Conservation (phyloP, 2,113 vertebrate species). For the Columbina picui region DNA sequence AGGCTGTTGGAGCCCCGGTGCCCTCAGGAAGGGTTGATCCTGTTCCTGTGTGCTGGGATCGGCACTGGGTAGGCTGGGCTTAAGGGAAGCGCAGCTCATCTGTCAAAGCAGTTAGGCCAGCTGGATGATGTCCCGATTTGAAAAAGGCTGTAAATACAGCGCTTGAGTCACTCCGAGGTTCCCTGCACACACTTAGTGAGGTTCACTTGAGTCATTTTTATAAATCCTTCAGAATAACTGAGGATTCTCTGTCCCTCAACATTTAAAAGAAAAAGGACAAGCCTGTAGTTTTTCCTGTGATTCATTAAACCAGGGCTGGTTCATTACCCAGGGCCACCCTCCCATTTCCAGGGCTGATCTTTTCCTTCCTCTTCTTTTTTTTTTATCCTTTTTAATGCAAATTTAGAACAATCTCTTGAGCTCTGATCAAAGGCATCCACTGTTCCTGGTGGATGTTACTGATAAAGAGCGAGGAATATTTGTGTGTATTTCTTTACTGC, state of each 20-base stretch:
- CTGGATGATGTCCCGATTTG: background rate
- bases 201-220: background rate
- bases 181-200: background rate
- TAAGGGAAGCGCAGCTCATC: background rate
- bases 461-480: background rate
- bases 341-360: conserved; percentile 71
- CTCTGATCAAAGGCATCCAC: conserved; percentile 25
- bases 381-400: background rate
- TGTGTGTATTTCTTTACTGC: background rate
- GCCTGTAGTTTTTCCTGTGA: conserved; percentile 72
- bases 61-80: fast-evolving
- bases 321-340: conserved; percentile 50
- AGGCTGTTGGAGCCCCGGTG: fast-evolving
- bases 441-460: background rate
- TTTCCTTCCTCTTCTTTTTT: conserved; percentile 76
- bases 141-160: too few species aligned
- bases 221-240: background rate
- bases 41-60: background rate
- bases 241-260: background rate
- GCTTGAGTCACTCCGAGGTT: background rate
- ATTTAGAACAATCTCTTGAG: conserved; percentile 52
- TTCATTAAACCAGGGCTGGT: conserved; percentile 60
- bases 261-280: background rate
- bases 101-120: background rate
- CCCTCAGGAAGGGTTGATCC: background rate